Percentiles rank a stretch among this genome's conserved stretches.
These are phyloP conservation scores for Idris sp. DNA, from an alignment of 1,140 invertebrate species.

Conservation along the genomic window DNA sequence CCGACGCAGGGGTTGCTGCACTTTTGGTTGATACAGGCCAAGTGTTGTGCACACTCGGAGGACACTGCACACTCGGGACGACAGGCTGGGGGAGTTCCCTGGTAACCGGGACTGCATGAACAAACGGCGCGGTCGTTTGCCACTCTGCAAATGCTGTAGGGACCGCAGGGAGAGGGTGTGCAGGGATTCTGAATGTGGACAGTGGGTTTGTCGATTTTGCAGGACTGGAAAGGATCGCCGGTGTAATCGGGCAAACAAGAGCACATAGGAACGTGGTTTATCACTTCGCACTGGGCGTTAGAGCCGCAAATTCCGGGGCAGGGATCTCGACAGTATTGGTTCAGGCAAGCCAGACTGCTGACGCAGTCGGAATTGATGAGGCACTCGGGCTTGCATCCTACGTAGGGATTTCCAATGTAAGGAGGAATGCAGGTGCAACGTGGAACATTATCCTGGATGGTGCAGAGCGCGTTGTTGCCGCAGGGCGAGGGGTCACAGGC, in stretches of 20 bases:
- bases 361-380: slow-evolving; percentile 88
- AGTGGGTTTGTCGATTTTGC: slow-evolving; percentile 79
- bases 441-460: slow-evolving; percentile 82
- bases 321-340: slow-evolving; percentile 90
- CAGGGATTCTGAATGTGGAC: slow-evolving; percentile 82
- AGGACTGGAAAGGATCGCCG: slow-evolving; percentile 90
- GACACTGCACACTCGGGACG: slow-evolving; percentile 89
- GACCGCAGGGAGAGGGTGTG: slow-evolving; percentile 88
- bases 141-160: slow-evolving; percentile 87
- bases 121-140: slow-evolving; percentile 86
- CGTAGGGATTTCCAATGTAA: slow-evolving; percentile 89
- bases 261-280: slow-evolving; percentile 89
- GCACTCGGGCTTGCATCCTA: slow-evolving; percentile 88
- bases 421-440: slow-evolving; percentile 90
- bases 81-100: slow-evolving; percentile 86
- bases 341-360: slow-evolving; percentile 88
- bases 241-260: slow-evolving; percentile 85
- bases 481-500: slow-evolving; percentile 90
- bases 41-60: slow-evolving; percentile 85
- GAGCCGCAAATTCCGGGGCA: slow-evolving; percentile 90
- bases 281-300: slow-evolving; percentile 87
- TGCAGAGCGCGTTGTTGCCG: slow-evolving; percentile 88
- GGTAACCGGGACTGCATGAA: slow-evolving; percentile 86
- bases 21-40: slow-evolving; percentile 88
- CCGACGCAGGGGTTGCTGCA: slow-evolving; percentile 89